A percentile compares a stretch with the other conserved stretches of the same genome.
Evolutionary conservation across 2,113 vertebrate genomes (phyloP).

Genomic region (Mesembrinibis cayennensis): DNA sequence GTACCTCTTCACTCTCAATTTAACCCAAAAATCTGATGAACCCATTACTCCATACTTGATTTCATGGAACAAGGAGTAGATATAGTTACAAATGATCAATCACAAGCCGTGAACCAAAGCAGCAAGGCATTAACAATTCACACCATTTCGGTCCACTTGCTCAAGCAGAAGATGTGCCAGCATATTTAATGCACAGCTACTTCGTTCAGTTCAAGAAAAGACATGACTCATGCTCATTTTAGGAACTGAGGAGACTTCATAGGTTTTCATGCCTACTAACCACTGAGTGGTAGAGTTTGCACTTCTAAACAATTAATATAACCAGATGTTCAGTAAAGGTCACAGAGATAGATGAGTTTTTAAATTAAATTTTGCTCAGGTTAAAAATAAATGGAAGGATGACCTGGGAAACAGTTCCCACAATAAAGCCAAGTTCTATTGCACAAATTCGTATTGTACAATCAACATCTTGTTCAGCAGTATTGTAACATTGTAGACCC

Average conservation of each 20-base stretch:
- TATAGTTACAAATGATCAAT: slow-evolving; percentile 96
- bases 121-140: slow-evolving; percentile 93
- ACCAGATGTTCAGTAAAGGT: slow-evolving; percentile 54
- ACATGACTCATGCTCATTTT: slow-evolving; percentile 78
- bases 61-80: slow-evolving; percentile 95
- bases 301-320: slow-evolving; percentile 67
- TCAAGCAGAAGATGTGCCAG: slow-evolving; percentile 89
- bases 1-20: slow-evolving; percentile 96
- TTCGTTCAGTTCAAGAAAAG: slow-evolving; percentile 79
- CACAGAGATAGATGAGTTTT: not conserved
- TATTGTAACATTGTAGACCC: slow-evolving; percentile 65
- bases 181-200: slow-evolving; percentile 90
- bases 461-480: slow-evolving; percentile 72
- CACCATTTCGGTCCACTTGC: slow-evolving; percentile 90
- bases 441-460: slow-evolving; percentile 45
- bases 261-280: slow-evolving; percentile 56
- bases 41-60: slow-evolving; percentile 90
- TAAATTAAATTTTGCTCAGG: slow-evolving; percentile 46
- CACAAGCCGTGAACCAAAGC: slow-evolving; percentile 88
- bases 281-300: slow-evolving; percentile 6
- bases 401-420: slow-evolving; percentile 4
- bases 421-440: slow-evolving; percentile 57
- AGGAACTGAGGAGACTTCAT: slow-evolving; percentile 57
- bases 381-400: slow-evolving; percentile 16
- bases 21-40: slow-evolving; percentile 95